phyloP scores from a whole-genome alignment of 2,113 vertebrate genomes.

The Pterocles orientalis region DNA sequence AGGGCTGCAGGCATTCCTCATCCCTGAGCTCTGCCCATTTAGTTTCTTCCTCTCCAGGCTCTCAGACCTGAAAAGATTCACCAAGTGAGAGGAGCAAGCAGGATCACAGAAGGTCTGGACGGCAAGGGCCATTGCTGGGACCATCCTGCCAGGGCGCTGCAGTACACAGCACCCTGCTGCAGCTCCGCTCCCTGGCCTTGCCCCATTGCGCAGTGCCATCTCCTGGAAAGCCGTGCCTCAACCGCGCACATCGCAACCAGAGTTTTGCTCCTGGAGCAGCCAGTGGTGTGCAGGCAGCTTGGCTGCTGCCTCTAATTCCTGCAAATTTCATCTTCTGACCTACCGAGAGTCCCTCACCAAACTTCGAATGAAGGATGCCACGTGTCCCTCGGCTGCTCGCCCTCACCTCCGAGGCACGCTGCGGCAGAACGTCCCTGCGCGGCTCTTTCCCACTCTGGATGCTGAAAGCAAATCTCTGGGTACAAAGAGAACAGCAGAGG shows the following conservation, averaged over 20 bases:
- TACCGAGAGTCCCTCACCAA: not conserved
- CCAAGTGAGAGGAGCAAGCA: not conserved
- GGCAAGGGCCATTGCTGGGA: not conserved
- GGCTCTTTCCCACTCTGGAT: not conserved
- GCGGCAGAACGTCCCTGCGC: not conserved
- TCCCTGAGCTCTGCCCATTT: not conserved
- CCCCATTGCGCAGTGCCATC: conserved; percentile 23
- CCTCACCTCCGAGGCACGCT: not conserved
- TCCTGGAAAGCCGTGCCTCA: not conserved
- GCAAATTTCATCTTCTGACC: not conserved
- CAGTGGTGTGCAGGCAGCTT: not conserved
- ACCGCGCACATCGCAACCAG: not conserved
- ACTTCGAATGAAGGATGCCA: not conserved
- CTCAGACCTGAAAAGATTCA: not conserved
- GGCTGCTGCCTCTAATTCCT: not conserved
- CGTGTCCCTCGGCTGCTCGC: accelerated
- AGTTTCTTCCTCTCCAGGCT: not conserved
- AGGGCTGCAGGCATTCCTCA: not conserved
- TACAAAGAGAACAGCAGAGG: not conserved
- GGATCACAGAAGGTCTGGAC: not conserved
- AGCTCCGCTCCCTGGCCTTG: not conserved
- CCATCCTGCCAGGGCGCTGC: not conserved
- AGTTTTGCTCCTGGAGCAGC: not conserved
- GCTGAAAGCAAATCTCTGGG: not conserved
- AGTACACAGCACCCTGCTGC: accelerated